Conservation (phyloP, 2,113 vertebrate genomes). For the Atlantisia rogersi region DNA sequence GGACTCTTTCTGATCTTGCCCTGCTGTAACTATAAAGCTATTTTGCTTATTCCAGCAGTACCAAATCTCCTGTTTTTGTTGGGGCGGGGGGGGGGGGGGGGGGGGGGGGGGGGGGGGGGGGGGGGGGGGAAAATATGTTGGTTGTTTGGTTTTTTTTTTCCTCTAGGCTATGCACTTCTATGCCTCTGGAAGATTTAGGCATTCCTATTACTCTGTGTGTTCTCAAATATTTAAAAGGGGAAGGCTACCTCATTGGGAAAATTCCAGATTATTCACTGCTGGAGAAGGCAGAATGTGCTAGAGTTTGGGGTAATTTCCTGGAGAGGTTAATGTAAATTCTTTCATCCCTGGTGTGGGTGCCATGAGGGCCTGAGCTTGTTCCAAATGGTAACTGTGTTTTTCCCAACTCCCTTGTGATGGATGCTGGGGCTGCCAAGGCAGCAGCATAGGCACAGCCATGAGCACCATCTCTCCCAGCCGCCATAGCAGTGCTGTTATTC, state of each 20-base stretch:
- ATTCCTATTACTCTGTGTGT: background rate
- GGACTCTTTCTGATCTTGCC: background rate
- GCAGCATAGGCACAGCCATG: fast-evolving
- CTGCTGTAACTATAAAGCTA: background rate
- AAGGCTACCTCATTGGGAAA: background rate
- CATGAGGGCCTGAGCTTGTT: background rate
- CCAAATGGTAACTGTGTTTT: background rate
- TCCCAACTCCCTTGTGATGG: background rate
- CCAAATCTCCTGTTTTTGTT: background rate
- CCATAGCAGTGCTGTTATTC: background rate
- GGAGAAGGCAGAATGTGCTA: background rate
- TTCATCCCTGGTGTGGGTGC: background rate
- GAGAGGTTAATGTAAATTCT: background rate
- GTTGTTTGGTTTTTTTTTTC: no score
- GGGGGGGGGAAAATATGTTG: no score
- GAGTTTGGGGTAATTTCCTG: background rate
- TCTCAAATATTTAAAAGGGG: background rate
- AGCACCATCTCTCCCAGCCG: background rate
- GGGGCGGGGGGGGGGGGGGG: fast-evolving
- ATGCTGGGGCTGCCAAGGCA: background rate
- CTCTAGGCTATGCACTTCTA: background rate
- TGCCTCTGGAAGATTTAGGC: background rate
- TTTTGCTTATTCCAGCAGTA: background rate
- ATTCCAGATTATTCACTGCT: background rate
- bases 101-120: no score